These are phyloP conservation scores for Epistrophella euchroma DNA, from an alignment of 2,888 invertebrate genomes.

Conservation along the genomic window DNA sequence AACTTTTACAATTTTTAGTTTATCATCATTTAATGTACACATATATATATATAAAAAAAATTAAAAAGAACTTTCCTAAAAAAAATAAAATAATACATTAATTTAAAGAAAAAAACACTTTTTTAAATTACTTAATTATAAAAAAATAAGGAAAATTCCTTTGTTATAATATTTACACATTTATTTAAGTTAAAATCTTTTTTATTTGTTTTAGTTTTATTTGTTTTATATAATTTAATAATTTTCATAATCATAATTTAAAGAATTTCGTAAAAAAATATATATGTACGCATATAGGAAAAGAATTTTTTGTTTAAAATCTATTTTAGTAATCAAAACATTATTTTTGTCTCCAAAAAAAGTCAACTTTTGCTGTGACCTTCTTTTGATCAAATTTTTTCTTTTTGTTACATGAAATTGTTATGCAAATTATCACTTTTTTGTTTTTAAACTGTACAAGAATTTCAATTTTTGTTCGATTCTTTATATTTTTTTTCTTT, in stretches of 20 bases:
- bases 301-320: constrained; percentile 39
- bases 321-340: constrained; percentile 22
- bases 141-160: constrained; percentile 57
- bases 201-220: too few species aligned
- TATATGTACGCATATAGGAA: constrained; percentile 72
- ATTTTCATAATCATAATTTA: constrained; percentile 42
- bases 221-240: constrained; percentile 30
- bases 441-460: constrained; percentile 65
- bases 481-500: constrained; percentile 29
- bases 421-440: constrained; percentile 74
- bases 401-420: constrained; percentile 42
- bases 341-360: constrained; percentile 15
- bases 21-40: constrained; percentile 62
- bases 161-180: constrained; percentile 66
- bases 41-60: constrained; percentile 42
- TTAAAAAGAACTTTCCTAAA: constrained; percentile 49
- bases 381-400: constrained; percentile 27
- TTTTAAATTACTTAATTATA: constrained; percentile 69
- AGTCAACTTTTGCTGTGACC: constrained; percentile 16
- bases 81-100: constrained; percentile 47
- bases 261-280: constrained; percentile 74
- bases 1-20: constrained; percentile 30
- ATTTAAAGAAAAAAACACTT: constrained; percentile 30
- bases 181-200: constrained; percentile 35
- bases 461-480: constrained; percentile 58